A percentile compares a stretch with the other conserved stretches of the same genome.
Conservation (phyloP, 2,797 vertebrate genomes). For the Todus mexicanus region DNA sequence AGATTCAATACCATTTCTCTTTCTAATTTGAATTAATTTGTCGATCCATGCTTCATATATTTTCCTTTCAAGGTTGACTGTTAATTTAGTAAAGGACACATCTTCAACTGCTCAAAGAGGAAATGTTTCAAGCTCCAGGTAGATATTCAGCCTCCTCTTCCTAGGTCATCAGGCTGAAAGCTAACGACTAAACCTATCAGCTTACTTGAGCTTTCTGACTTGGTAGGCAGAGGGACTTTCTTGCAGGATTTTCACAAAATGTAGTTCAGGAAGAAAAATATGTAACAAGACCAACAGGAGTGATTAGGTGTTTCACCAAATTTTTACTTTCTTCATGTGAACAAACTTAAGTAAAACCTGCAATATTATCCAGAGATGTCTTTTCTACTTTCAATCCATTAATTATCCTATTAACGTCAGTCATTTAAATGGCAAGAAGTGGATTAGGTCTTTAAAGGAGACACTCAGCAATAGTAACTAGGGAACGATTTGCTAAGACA, state of each 20-base stretch:
- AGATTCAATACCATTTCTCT: background rate
- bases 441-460: background rate
- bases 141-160: background rate
- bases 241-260: background rate
- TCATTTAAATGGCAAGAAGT: background rate
- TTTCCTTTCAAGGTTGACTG: slow-evolving; percentile 31
- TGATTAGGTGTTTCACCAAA: background rate
- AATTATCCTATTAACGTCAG: background rate
- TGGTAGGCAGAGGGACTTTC: background rate
- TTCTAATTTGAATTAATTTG: slow-evolving; percentile 36
- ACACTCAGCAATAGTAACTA: background rate
- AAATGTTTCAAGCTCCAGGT: background rate
- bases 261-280: background rate
- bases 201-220: background rate
- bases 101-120: background rate
- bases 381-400: background rate
- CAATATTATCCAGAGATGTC: background rate
- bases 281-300: background rate
- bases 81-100: slow-evolving; percentile 26
- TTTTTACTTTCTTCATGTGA: background rate
- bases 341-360: background rate
- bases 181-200: background rate
- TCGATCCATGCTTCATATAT: background rate
- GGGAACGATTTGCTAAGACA: background rate
- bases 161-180: background rate